A percentile compares a stretch with the other conserved stretches of the same genome.
Conservation (phyloP, 1,140 invertebrate genomes). For the Drosophila serrata region DNA sequence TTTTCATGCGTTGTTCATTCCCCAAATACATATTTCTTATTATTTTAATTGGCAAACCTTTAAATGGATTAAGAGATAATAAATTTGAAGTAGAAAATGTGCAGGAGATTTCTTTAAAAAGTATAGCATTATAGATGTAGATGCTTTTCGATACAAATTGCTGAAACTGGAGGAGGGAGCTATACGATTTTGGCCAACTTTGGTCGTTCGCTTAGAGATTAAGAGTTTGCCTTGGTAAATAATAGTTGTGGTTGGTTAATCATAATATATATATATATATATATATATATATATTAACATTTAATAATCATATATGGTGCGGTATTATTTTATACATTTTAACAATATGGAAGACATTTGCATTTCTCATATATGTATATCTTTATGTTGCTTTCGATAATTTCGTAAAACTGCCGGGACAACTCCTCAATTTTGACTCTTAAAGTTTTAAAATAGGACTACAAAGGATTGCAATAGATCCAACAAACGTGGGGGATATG, state of each 20-base stretch:
- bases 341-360: conserved; percentile 84
- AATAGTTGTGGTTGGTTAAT: conserved; percentile 46
- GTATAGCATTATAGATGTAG: conserved; percentile 20
- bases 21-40: conserved; percentile 7
- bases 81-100: conserved; percentile 21
- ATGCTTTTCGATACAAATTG: conserved; percentile 7
- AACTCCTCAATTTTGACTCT: conserved; percentile 33
- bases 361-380: conserved; percentile 74
- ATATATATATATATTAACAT: conserved; percentile 58
- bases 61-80: conserved; percentile 37
- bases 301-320: conserved; percentile 55
- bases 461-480: conserved; percentile 54
- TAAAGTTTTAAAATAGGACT: conserved; percentile 48
- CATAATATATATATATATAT: conserved; percentile 55
- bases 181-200: conserved; percentile 27
- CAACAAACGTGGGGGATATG: conserved; percentile 58
- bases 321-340: conserved; percentile 67
- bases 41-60: conserved; percentile 46
- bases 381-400: conserved; percentile 56
- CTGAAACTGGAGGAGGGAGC: conserved; percentile 18
- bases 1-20: background rate
- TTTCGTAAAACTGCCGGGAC: conserved; percentile 44
- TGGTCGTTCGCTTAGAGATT: conserved; percentile 36
- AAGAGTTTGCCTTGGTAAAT: conserved; percentile 40
- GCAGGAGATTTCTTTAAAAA: conserved; percentile 41